These are phyloP conservation scores for Gallinago jamesoni DNA, from an alignment of 2,113 vertebrate species.

Conservation along the genomic window DNA sequence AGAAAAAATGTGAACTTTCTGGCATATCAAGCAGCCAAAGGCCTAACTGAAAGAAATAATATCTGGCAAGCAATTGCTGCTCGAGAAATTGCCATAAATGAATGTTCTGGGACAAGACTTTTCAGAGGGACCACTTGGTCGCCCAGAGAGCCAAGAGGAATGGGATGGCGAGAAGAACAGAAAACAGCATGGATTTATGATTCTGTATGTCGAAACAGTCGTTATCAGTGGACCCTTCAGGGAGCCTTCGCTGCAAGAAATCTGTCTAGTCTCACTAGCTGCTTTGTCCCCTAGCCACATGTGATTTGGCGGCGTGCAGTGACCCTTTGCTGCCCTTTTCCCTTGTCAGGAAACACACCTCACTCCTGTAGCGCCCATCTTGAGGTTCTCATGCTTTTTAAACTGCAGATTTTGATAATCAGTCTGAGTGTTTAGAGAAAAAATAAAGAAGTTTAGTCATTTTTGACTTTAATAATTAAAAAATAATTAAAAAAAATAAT, in stretches of 20 bases:
- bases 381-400: not conserved
- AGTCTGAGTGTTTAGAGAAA: not conserved
- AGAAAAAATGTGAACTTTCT: constrained; percentile 31
- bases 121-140: not conserved
- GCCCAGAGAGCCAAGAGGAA: not conserved
- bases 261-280: not conserved
- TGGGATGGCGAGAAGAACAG: not conserved
- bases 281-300: not conserved
- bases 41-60: constrained; percentile 46
- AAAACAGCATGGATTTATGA: not conserved
- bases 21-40: constrained; percentile 44
- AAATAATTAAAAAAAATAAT: not conserved
- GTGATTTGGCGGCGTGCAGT: rapidly evolving
- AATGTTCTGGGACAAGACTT: not conserved
- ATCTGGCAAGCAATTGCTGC: not conserved
- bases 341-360: rapidly evolving
- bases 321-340: not conserved
- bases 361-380: not conserved
- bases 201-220: not conserved
- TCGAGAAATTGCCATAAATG: not conserved
- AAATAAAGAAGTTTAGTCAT: not conserved
- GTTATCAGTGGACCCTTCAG: not conserved
- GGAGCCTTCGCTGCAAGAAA: not conserved
- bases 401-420: not conserved
- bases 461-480: not conserved